Percentiles rank a stretch among this genome's conserved stretches.
phyloP scores from a whole-genome alignment of 2,113 vertebrate species.

The Scatophagus argus region DNA sequence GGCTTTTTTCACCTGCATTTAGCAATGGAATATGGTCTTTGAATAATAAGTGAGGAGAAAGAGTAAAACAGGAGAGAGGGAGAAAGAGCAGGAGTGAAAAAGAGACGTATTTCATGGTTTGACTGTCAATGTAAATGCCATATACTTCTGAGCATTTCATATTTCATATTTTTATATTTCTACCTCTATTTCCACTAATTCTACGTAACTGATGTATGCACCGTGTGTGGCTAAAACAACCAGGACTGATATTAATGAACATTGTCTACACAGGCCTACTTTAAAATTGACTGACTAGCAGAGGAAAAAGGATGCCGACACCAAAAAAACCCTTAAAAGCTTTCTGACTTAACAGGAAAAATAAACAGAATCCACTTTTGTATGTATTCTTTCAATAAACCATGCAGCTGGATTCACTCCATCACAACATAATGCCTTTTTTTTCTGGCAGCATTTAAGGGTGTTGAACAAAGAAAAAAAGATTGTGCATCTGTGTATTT shows the following conservation, averaged over 20 bases:
- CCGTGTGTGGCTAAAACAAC: slow-evolving; percentile 44
- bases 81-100: slow-evolving; percentile 38
- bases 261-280: slow-evolving; percentile 14
- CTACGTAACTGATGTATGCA: slow-evolving; percentile 49
- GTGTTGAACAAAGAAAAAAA: slow-evolving; percentile 4
- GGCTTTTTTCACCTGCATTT: slow-evolving; percentile 77
- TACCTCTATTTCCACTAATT: slow-evolving; percentile 39
- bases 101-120: slow-evolving; percentile 64
- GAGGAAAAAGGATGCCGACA: slow-evolving; percentile 11
- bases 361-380: slow-evolving; percentile 15
- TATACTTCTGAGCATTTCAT: slow-evolving; percentile 56
- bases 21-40: slow-evolving; percentile 65
- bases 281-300: slow-evolving; percentile 37
- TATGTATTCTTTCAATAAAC: slow-evolving; percentile 23
- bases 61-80: slow-evolving; percentile 46
- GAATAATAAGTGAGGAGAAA: slow-evolving; percentile 75
- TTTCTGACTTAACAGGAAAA: slow-evolving; percentile 34
- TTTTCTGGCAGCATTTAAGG: slow-evolving; percentile 19
- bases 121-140: slow-evolving; percentile 69
- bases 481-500: slow-evolving; percentile 22
- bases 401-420: slow-evolving; percentile 21
- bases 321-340: slow-evolving; percentile 38
- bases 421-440: slow-evolving; percentile 18
- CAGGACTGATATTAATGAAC: slow-evolving; percentile 36
- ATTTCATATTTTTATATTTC: slow-evolving; percentile 66